phyloP scores from a whole-genome alignment of 2,888 invertebrate species.

The Dolichopus griseipennis region DNA sequence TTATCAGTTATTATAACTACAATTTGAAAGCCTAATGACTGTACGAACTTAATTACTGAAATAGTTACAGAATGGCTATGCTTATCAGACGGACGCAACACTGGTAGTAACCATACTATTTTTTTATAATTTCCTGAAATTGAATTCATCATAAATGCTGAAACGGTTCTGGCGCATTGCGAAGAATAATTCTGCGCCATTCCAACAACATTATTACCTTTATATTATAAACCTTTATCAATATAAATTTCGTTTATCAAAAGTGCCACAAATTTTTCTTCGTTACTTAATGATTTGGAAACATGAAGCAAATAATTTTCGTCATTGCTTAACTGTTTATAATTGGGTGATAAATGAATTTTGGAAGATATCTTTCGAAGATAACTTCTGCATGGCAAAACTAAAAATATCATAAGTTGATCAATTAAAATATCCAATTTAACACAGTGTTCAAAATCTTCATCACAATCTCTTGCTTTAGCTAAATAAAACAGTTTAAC shows the following conservation, averaged over 20 bases:
- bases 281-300: background rate
- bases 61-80: no score
- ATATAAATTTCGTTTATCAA: background rate
- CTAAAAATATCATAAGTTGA: background rate
- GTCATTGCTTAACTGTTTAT: background rate
- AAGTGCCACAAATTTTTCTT: background rate
- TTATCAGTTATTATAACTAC: background rate
- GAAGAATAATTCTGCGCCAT: background rate
- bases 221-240: no score
- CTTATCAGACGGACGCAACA: background rate
- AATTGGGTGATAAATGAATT: background rate
- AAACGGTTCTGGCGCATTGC: background rate
- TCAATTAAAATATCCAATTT: no score
- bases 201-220: background rate
- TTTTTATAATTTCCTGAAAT: background rate
- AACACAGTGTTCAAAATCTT: no score
- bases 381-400: background rate
- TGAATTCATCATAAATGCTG: constrained; percentile 2
- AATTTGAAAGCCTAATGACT: background rate
- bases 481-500: no score
- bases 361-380: no score
- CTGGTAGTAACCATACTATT: background rate
- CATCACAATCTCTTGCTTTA: no score
- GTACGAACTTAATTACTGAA: background rate
- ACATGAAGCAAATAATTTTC: background rate